These are phyloP conservation scores for Limnephilus marmoratus DNA, from an alignment of 2,888 invertebrate species.

Conservation along the genomic window DNA sequence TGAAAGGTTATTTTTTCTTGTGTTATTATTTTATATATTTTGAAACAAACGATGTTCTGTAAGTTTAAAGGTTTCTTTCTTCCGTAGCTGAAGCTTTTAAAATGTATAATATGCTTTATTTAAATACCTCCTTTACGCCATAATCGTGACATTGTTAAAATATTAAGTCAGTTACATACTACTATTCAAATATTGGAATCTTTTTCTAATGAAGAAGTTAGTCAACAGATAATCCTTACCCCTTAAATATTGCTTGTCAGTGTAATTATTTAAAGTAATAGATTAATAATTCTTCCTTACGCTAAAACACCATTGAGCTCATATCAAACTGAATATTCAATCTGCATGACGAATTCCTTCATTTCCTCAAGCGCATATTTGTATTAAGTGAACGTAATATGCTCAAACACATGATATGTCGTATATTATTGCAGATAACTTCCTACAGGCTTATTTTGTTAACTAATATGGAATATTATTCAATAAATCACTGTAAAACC, in stretches of 20 bases:
- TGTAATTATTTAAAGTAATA: slow-evolving; percentile 48
- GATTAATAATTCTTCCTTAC: slow-evolving; percentile 41
- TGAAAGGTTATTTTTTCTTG: slow-evolving; percentile 64
- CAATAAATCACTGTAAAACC: slow-evolving; percentile 64
- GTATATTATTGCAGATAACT: slow-evolving; percentile 54
- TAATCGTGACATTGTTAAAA: slow-evolving; percentile 53
- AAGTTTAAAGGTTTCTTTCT: slow-evolving; percentile 61
- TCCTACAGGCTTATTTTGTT: slow-evolving; percentile 66
- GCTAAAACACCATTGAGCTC: slow-evolving; percentile 48
- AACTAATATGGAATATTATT: slow-evolving; percentile 60
- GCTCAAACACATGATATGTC: slow-evolving; percentile 54
- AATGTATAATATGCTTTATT: slow-evolving; percentile 55
- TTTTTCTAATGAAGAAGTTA: slow-evolving; percentile 40
- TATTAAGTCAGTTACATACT: slow-evolving; percentile 47
- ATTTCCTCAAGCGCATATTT: slow-evolving; percentile 49
- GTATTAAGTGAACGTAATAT: slow-evolving; percentile 49
- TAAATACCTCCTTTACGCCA: slow-evolving; percentile 56
- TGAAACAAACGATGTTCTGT: slow-evolving; percentile 58
- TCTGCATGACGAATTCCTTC: slow-evolving; percentile 32
- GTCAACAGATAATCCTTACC: slow-evolving; percentile 15
- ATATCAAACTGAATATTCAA: slow-evolving; percentile 50
- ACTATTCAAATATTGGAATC: neutral
- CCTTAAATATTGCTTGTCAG: slow-evolving; percentile 54
- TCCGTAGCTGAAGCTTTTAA: slow-evolving; percentile 56
- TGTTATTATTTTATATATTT: slow-evolving; percentile 66